Evolutionary conservation across 2,888 invertebrate genomes (phyloP).

Genomic region (Macrophya annulata): DNA sequence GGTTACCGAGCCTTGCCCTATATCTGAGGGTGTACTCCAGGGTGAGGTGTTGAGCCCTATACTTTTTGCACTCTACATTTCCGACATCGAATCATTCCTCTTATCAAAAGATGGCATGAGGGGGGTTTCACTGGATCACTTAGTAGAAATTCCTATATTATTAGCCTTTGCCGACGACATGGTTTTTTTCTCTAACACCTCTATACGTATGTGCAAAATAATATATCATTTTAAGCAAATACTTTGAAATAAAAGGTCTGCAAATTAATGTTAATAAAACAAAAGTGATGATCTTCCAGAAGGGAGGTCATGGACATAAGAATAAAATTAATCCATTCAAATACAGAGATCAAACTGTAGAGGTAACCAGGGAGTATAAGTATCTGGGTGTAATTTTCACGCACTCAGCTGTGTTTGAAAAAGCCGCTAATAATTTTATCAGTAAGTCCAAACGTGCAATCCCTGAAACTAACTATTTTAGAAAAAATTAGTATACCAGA

Average conservation of each 20-base stretch:
- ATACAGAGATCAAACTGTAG: not conserved
- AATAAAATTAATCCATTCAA: not conserved
- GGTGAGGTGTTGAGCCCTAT: constrained; percentile 59
- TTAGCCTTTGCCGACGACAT: constrained; percentile 59
- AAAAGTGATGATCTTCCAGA: not conserved
- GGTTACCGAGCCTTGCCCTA: constrained; percentile 55
- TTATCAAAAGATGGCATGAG: constrained; percentile 33
- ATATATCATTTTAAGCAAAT: not conserved
- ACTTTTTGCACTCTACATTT: constrained; percentile 59
- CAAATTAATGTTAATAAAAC: not conserved
- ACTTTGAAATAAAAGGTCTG: not conserved
- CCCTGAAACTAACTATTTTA: too few species aligned
- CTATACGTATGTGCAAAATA: not conserved
- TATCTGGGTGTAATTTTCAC: not conserved
- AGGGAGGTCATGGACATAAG: not conserved
- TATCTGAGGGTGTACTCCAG: constrained; percentile 59
- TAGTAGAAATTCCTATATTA: constrained; percentile 53
- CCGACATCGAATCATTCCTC: constrained; percentile 59
- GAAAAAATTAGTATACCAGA: not conserved
- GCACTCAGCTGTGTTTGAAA: not conserved
- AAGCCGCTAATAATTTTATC: not conserved
- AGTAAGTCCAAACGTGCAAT: not conserved
- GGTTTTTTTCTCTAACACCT: constrained; percentile 49
- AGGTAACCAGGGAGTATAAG: not conserved
- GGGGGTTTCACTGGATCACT: constrained; percentile 52